Base-by-base conservation (phyloP, 2,888 invertebrate genomes). In the Congeria kusceri region DNA sequence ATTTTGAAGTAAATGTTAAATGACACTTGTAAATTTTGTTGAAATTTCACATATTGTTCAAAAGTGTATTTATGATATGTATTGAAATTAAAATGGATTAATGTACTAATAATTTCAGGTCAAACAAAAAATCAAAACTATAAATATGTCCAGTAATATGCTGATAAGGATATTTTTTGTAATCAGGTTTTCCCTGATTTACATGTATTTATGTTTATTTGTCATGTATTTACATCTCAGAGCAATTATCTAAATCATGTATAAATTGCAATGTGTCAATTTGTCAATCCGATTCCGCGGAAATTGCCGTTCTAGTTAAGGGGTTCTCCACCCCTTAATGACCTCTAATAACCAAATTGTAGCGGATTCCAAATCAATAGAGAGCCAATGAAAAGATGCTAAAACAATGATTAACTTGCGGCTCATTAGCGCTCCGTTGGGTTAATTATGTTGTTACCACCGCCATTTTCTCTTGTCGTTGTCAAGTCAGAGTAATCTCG, bases 351-450 rank as follows among this genome's bases (percentile, higher is more conserved):
- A 47, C 32, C 39, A 46, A 73, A 73, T 73, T 72, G 47, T 59
- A 68, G 46, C 28, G 63, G 63, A 71, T 70, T 70, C 56, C 27
- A 53, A 68, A 80, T 76, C 76, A 74, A 83, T 80, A 44, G 63
- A 66, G 81, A 80, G 39, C 39, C 84, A 83, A 85, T 87, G 79
- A 85, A 84, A 79, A 71, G 85, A 82, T 83, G 82, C 69, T 85
- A 85, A 86, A 86, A 86, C 86, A 86, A 86, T 82, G 86, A 86
- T 86, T 85, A 85, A 72, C 77, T 67, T 71, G 56, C 66, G 78
- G 78, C 78, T 85, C 83, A 78, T 83, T 83, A 79, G 77, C 68
- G 70, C 63, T 70, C 61, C 76, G 61, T 70, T 69, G 65, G 66
- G 76, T 64, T 76, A 80, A 80, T 80, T 73, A 76, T 61, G 74